Evolutionary conservation across 2,113 vertebrate species (phyloP).

Genomic region (Chlorodrepanis virens): DNA sequence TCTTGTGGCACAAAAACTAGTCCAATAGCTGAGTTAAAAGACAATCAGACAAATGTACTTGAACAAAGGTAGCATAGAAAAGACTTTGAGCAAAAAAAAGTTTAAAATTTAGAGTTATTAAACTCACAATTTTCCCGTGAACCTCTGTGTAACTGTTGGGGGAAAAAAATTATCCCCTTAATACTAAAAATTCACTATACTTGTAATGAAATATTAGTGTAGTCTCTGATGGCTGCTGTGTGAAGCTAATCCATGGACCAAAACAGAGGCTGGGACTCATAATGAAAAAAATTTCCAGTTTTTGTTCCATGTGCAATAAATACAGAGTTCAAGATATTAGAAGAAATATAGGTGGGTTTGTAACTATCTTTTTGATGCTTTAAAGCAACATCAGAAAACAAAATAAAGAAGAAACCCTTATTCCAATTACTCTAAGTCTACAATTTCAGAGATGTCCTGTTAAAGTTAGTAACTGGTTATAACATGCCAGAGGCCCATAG

Average conservation of each 20-base stretch:
- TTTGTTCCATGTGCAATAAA: neutral
- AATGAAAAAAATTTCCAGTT: neutral
- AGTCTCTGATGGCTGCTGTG: neutral
- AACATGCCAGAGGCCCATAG: neutral
- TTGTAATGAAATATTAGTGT: neutral
- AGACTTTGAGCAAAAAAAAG: fast-evolving
- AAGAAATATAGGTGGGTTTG: neutral
- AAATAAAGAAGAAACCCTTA: neutral
- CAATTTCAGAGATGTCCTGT: neutral
- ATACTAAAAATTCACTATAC: neutral
- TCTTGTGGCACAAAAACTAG: neutral
- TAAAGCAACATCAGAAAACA: neutral
- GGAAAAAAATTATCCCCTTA: fast-evolving
- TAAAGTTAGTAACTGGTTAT: neutral
- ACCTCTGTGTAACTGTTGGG: neutral
- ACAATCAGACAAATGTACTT: neutral
- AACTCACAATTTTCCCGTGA: neutral
- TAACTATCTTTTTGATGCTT: neutral
- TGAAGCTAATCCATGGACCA: neutral
- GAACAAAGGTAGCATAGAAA: neutral
- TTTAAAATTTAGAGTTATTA: neutral
- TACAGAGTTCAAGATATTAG: neutral
- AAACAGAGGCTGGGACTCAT: neutral
- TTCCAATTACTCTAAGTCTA: neutral
- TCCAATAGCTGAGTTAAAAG: neutral